Conservation (phyloP, 2,797 vertebrate genomes). For the Diplodus sargus region DNA sequence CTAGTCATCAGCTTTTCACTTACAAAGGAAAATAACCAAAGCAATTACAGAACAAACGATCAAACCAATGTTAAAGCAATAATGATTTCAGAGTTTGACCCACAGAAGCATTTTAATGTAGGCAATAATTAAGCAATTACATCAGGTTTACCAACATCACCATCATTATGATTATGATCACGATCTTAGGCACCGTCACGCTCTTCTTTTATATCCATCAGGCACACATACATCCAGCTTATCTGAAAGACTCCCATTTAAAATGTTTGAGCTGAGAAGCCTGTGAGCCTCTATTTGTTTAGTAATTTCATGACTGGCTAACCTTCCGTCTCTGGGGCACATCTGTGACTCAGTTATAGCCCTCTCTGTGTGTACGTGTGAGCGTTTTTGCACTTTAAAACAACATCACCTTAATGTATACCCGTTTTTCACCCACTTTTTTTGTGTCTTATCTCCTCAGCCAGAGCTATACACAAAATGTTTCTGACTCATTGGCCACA, state of each 20-base stretch:
- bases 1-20: background rate
- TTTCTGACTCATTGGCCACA: background rate
- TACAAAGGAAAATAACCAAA: background rate
- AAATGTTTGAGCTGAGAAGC: slow-evolving; percentile 54
- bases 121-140: slow-evolving; percentile 24
- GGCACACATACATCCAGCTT: slow-evolving; percentile 21
- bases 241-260: slow-evolving; percentile 41
- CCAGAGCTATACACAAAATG: background rate
- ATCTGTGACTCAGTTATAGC: slow-evolving; percentile 53
- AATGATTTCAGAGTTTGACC: background rate
- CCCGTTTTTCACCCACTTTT: slow-evolving; percentile 16
- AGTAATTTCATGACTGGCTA: slow-evolving; percentile 79
- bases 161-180: slow-evolving; percentile 9
- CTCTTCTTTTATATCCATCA: slow-evolving; percentile 25
- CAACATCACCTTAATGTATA: slow-evolving; percentile 44
- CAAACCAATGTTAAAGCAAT: background rate
- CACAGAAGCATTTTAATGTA: slow-evolving; percentile 1
- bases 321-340: slow-evolving; percentile 67
- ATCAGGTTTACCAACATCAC: slow-evolving; percentile 2
- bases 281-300: slow-evolving; percentile 74
- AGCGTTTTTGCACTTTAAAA: slow-evolving; percentile 56
- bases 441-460: slow-evolving; percentile 1
- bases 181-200: slow-evolving; percentile 11
- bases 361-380: slow-evolving; percentile 30
- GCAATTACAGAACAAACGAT: background rate